Evolutionary conservation across 2,797 vertebrate genomes (phyloP).

Genomic region (Acanthurus tractus): DNA sequence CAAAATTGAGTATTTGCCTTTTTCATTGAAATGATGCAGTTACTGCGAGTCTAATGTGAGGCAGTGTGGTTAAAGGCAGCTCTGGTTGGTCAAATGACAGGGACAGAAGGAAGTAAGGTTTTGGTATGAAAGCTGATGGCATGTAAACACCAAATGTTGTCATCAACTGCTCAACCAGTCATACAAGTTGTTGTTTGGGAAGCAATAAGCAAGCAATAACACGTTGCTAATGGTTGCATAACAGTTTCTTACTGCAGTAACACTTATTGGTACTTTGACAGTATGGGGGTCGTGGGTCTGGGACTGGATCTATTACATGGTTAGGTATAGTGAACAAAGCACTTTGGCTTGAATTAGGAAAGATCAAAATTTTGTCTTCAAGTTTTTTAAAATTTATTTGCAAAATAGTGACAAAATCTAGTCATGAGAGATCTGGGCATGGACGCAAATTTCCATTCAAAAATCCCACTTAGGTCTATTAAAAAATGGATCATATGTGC

Average conservation of each 20-base stretch:
- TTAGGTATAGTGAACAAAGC: too few species aligned
- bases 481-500: too few species aligned
- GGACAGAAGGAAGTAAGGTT: slow-evolving; percentile 38
- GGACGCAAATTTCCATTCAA: too few species aligned
- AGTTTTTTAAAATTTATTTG: too few species aligned
- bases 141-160: slow-evolving; percentile 28
- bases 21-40: not conserved
- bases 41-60: not conserved
- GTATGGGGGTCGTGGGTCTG: too few species aligned
- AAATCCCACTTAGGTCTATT: too few species aligned
- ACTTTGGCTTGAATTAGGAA: too few species aligned
- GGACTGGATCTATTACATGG: too few species aligned
- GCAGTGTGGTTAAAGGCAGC: not conserved
- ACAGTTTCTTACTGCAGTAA: not conserved
- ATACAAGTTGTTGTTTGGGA: slow-evolving; percentile 9
- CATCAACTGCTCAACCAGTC: slow-evolving; percentile 42
- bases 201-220: not conserved
- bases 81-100: slow-evolving; percentile 27
- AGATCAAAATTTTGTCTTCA: too few species aligned
- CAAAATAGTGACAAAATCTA: too few species aligned
- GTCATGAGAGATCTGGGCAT: too few species aligned
- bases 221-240: not conserved
- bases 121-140: slow-evolving; percentile 41
- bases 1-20: not conserved
- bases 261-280: too few species aligned